Conservation (phyloP, 2,797 vertebrate genomes). For the Lophius americanus region DNA sequence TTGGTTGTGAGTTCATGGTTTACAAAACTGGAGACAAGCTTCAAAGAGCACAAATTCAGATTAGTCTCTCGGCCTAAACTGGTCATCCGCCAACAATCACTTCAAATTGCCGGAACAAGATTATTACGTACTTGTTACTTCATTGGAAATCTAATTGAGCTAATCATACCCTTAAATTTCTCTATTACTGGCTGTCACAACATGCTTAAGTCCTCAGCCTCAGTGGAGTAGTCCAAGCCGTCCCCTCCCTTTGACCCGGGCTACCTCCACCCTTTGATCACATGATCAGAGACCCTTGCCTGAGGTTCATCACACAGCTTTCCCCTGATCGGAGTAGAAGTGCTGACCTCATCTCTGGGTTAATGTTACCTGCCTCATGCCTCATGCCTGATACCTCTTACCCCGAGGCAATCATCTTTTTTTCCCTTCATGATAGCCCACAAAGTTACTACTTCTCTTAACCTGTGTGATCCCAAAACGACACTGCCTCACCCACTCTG, state of each 20-base stretch:
- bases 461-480: slow-evolving; percentile 5
- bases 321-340: slow-evolving; percentile 8
- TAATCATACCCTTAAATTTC: slow-evolving; percentile 23
- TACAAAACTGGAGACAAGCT: slow-evolving; percentile 3
- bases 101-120: slow-evolving; percentile 2
- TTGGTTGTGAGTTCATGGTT: not conserved
- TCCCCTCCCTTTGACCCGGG: slow-evolving; percentile 41
- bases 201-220: slow-evolving; percentile 21
- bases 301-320: slow-evolving; percentile 16
- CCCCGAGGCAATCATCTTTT: slow-evolving; percentile 8
- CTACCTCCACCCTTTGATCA: slow-evolving; percentile 38
- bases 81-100: slow-evolving; percentile 8
- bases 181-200: slow-evolving; percentile 17
- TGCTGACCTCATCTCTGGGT: slow-evolving; percentile 21
- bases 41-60: slow-evolving; percentile 19
- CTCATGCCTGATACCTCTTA: slow-evolving; percentile 13
- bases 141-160: slow-evolving; percentile 25
- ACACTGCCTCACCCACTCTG: slow-evolving; percentile 11
- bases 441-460: slow-evolving; percentile 20
- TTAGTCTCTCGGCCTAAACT: not conserved
- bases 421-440: slow-evolving; percentile 20
- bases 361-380: slow-evolving; percentile 24
- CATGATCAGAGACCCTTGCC: slow-evolving; percentile 17
- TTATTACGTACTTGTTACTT: slow-evolving; percentile 15
- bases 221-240: slow-evolving; percentile 11